phyloP scores from a whole-genome alignment of 2,888 invertebrate species.

The Prosopocoilus inquinatus region DNA sequence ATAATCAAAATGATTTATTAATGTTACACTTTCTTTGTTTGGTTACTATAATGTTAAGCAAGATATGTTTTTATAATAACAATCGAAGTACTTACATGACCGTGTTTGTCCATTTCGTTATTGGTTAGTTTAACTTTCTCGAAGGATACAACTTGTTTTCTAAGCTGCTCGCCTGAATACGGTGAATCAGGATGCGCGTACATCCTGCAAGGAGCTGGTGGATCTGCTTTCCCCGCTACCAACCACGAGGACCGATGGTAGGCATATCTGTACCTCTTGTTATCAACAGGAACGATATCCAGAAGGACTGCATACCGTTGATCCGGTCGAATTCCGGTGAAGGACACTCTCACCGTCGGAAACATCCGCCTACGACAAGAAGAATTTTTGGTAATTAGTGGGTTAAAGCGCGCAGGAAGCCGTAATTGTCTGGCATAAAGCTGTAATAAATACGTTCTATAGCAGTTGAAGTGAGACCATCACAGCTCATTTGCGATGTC shows the following conservation, averaged over 20 bases:
- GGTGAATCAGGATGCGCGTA: constrained; percentile 97
- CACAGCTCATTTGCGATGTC: constrained; percentile 49
- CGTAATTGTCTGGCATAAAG: constrained; percentile 7
- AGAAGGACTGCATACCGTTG: constrained; percentile 89
- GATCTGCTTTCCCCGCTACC: constrained; percentile 97
- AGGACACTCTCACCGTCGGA: constrained; percentile 92
- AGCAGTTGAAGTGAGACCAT: constrained; percentile 50
- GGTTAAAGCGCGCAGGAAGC: constrained; percentile 11
- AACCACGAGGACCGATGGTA: constrained; percentile 98
- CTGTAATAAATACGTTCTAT: constrained; percentile 47
- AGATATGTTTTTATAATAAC: too few species aligned
- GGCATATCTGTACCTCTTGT: constrained; percentile 94
- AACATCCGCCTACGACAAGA: constrained; percentile 86
- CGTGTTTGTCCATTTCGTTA: constrained; percentile 95
- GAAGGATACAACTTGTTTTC: constrained; percentile 96
- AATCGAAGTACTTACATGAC: constrained; percentile 70
- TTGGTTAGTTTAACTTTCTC: constrained; percentile 98
- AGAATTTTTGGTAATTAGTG: constrained; percentile 18
- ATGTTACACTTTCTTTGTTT: too few species aligned
- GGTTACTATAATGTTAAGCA: too few species aligned
- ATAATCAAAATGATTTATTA: too few species aligned
- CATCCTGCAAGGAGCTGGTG: constrained; percentile 88
- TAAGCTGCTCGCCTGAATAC: constrained; percentile 90
- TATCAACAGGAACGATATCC: constrained; percentile 96
- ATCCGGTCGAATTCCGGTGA: constrained; percentile 79